Conservation (phyloP, 2,797 vertebrate species). For the Spheniscus humboldti region DNA sequence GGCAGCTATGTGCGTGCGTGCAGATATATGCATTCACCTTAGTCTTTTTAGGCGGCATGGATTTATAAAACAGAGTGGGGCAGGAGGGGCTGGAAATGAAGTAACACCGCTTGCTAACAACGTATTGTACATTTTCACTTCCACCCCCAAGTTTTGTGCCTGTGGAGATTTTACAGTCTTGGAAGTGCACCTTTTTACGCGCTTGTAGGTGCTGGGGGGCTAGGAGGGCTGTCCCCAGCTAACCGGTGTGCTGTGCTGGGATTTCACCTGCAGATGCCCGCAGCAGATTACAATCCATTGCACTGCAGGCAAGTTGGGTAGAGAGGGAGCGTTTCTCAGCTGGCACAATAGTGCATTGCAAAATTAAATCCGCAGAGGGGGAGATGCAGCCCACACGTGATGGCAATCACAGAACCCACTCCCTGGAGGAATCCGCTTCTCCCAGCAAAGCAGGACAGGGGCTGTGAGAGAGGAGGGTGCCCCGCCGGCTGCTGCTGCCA, state of each 20-base stretch:
- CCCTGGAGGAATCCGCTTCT: neutral
- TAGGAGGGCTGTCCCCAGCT: neutral
- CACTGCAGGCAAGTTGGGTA: no score
- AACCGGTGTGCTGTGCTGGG: neutral
- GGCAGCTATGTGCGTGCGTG: neutral
- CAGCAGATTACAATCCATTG: neutral
- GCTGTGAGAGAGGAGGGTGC: neutral
- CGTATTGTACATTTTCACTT: slow-evolving; percentile 46
- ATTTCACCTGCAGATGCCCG: neutral
- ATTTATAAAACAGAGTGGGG: neutral
- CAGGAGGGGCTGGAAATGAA: neutral
- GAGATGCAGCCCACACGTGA: neutral
- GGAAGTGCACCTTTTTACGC: neutral
- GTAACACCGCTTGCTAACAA: neutral
- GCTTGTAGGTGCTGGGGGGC: neutral
- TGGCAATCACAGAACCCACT: neutral
- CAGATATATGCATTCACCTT: neutral
- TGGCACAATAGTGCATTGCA: neutral
- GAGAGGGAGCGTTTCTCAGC: neutral
- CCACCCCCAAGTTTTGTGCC: slow-evolving; percentile 8
- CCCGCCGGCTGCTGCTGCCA: neutral
- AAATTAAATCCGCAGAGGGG: fast-evolving
- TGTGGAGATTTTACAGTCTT: neutral
- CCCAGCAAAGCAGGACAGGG: neutral
- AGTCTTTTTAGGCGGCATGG: neutral